Evolutionary conservation across 1,140 invertebrate genomes (phyloP).

Genomic region (Scaptodrosophila lebanonensis): DNA sequence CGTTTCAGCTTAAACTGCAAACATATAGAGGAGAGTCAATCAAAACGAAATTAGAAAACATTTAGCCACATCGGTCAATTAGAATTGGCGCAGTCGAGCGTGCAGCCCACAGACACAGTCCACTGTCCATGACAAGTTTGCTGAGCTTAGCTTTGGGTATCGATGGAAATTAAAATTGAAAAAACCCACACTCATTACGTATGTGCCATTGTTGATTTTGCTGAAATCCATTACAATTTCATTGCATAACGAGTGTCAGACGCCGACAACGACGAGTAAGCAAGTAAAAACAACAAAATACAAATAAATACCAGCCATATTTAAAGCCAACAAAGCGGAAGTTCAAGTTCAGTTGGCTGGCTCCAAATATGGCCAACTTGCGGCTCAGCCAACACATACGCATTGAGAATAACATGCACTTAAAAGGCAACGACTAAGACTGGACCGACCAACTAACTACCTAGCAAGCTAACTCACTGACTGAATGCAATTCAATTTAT

Average conservation of each 20-base stretch:
- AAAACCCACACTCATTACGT: slow-evolving; percentile 45
- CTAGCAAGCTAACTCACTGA: too few species aligned
- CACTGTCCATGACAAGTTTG: not conserved
- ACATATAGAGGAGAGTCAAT: slow-evolving; percentile 1
- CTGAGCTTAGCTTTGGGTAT: not conserved
- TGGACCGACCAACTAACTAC: too few species aligned
- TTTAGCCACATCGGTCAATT: slow-evolving; percentile 23
- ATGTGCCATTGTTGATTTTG: slow-evolving; percentile 6
- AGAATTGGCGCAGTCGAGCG: slow-evolving; percentile 2
- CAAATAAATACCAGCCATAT: not conserved
- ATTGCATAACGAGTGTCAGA: slow-evolving; percentile 40
- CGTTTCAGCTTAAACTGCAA: slow-evolving; percentile 46
- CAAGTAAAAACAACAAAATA: slow-evolving; percentile 34
- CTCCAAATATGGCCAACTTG: slow-evolving; percentile 45
- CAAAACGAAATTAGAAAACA: slow-evolving; percentile 40
- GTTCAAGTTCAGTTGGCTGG: slow-evolving; percentile 66
- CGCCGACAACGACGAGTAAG: not conserved
- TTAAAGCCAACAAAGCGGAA: slow-evolving; percentile 43
- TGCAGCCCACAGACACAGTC: not conserved
- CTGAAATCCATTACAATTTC: slow-evolving; percentile 40
- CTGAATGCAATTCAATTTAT: too few species aligned
- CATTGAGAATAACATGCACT: not conserved
- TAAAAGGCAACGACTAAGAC: too few species aligned
- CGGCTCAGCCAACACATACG: slow-evolving; percentile 8
- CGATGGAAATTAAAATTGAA: slow-evolving; percentile 1